A percentile compares a stretch with the other conserved stretches of the same genome.
phyloP scores from a whole-genome alignment of 2,113 vertebrate species.

The Oryzias woworae region DNA sequence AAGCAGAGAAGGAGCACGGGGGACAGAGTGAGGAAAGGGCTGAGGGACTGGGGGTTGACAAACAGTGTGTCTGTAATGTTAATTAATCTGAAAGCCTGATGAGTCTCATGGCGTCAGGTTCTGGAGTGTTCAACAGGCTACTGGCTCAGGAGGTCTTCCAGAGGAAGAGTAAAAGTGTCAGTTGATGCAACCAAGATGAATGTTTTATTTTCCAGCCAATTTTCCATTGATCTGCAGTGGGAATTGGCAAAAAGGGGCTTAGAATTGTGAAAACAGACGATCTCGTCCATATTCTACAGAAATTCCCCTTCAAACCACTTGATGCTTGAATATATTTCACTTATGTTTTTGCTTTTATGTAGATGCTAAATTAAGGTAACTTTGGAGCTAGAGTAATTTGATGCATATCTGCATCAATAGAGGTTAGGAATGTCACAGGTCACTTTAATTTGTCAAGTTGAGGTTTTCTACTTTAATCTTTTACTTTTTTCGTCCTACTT shows the following conservation, averaged over 20 bases:
- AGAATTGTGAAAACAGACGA: too few relatives aligned
- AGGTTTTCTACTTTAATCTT: too few relatives aligned
- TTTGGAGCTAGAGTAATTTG: too few relatives aligned
- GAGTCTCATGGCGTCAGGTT: constrained; percentile 40
- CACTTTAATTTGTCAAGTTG: too few relatives aligned
- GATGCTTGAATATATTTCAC: too few relatives aligned
- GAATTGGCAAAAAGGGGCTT: not conserved
- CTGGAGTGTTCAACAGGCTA: constrained; percentile 33
- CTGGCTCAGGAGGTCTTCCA: constrained; percentile 41
- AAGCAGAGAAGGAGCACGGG: constrained; percentile 29
- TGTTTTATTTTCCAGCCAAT: constrained; percentile 10
- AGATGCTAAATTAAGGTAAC: too few relatives aligned
- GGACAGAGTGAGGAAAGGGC: constrained; percentile 28
- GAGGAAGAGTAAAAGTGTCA: constrained; percentile 26
- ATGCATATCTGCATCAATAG: too few relatives aligned
- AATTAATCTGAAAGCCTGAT: constrained; percentile 69
- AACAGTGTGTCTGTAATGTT: constrained; percentile 58
- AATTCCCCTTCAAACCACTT: too few relatives aligned
- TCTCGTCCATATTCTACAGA: too few relatives aligned
- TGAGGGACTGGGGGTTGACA: constrained; percentile 41
- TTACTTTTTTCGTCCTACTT: too few relatives aligned
- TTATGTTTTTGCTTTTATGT: too few relatives aligned
- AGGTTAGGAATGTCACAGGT: too few relatives aligned
- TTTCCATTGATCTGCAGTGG: constrained; percentile 27
- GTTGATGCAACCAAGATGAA: constrained; percentile 44